These are phyloP conservation scores for Drosophila setifemur DNA, from an alignment of 1,140 invertebrate genomes.

Conservation along the genomic window DNA sequence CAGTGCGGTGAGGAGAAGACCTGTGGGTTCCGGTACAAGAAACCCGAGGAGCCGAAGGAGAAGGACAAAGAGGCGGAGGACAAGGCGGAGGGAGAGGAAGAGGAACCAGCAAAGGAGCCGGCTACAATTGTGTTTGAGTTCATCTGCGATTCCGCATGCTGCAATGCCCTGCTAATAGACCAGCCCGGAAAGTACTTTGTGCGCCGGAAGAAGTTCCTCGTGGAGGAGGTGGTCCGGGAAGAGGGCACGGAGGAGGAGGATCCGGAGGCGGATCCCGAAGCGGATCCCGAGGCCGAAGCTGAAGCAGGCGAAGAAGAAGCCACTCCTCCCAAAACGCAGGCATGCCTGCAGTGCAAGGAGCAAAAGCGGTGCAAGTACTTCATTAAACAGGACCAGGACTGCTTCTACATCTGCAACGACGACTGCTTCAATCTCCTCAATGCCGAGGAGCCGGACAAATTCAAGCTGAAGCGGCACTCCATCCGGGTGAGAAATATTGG, in stretches of 20 bases:
- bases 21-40: conserved; percentile 72
- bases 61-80: conserved; percentile 12
- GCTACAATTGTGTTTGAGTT: conserved; percentile 37
- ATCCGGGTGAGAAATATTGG: conserved; percentile 82
- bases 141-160: conserved; percentile 82
- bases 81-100: conserved; percentile 3
- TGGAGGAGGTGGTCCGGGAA: conserved; percentile 60
- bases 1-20: conserved; percentile 64
- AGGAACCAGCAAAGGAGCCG: conserved; percentile 2
- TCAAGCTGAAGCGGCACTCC: conserved; percentile 79
- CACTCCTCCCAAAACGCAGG: neutral
- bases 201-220: conserved; percentile 79
- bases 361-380: conserved; percentile 84
- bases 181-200: conserved; percentile 81
- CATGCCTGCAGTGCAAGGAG: conserved; percentile 74
- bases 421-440: conserved; percentile 84
- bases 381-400: conserved; percentile 84
- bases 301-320: conserved; percentile 4
- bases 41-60: conserved; percentile 21
- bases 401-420: conserved; percentile 83
- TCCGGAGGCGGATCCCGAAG: neutral
- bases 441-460: conserved; percentile 84
- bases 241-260: conserved; percentile 47
- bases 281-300: conserved; percentile 2
- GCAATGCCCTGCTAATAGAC: conserved; percentile 70